Base-by-base conservation (phyloP, 2,888 invertebrate species). In the Dryobota labecula region DNA sequence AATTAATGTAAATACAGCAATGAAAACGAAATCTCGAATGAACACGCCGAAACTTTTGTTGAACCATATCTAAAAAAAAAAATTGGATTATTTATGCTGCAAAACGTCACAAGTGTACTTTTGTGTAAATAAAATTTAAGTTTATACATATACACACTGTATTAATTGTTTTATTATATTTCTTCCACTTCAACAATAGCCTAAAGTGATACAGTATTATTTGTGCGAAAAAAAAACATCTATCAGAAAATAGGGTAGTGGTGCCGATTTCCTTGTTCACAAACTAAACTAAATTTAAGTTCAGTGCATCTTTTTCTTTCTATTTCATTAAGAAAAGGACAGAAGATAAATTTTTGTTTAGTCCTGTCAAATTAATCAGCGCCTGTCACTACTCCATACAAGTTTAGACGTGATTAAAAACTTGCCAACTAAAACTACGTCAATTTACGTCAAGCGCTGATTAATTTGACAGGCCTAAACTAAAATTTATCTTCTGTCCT, bases 51-150 rank as follows among this genome's bases (percentile, higher is more conserved):
- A 84, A 73, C 58, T 63, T 82, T 80, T 82, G 64, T 74, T 75
- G 58, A 76, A 53, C 63, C 68, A 72, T 58, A 53, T 70, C 57
- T 63, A 73, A 78, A 78, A 64, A 78, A 64, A 78, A 75, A 64
- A 51, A 81, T 67, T 76, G 76, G 73, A 80, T 78, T 92, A 90
- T 91, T 92, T 90, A 91, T 91, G 88, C 89, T 89, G 88, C 90
- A 89, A 92, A 94, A 91, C 91, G 95, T 95, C 95, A 95, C 95
- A 95, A 95, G 91, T 94, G 90, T 95, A 94, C 93, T 92, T 94
- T 93, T 94, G 94, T 96, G 95, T 95, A 95, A 95, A 96, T 96
- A 96, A 94, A 95, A 93, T 90, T 92, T 94, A 94, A 93, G 94
- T 95, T 95, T 95, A 95, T 92, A 91, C 94, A 92, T 95, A 95